Evolutionary conservation across 2,113 vertebrate species (phyloP), one percentile per base, ranked within the genome.

Genomic region (Falcunculus frontatus): DNA sequence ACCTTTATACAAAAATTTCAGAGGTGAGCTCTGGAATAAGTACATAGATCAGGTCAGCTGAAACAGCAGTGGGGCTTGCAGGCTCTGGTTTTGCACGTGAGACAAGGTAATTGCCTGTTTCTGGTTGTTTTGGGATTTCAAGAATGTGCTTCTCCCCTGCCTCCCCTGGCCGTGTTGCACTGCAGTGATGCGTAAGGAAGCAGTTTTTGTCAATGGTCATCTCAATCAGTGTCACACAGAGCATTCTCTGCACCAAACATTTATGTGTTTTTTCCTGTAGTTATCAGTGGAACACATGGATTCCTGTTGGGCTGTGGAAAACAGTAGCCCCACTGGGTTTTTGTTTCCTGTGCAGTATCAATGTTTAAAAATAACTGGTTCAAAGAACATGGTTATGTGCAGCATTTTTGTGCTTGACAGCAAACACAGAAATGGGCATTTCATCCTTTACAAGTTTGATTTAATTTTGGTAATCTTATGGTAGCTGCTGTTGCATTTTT

Each of bases 31-130:
- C 1, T 5, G 25, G 14, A 22, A 21, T 37, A 39, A 57, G 19
- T 15, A 8, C 10, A 7, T 15, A 41, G 44, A 29, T 26, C 11
- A 75, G 39, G 25, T 16, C 18, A 90, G 56, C 52, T 67, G 59
- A 22, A 41, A 17, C 0, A 6, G 39, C 20, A 68, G 12, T 30
- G 13, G n/a, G n/a, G 13, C 3, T 63, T 19, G 6, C 5, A 8
- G 29, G 15, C 27, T 84, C 27, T 89, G 33, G 4, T 59, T 84
- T 73, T 8, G 1, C 7, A 2, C 11, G 8, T 33, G 50, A 65
- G 39, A 42, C 7, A 35, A 70, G 17, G 16, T 10, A n/a, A 44
- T 7, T 46, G 9, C 4, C 4, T 42, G 15, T n/a, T 86, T 64
- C 39, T 47, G 30, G 4, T 11, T 2, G 2, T 22, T 19, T 65